Evolutionary conservation across 37 sponge, comb jelly and placozoan genomes (phyloP).

Genomic region (Bolinopsis microptera): DNA sequence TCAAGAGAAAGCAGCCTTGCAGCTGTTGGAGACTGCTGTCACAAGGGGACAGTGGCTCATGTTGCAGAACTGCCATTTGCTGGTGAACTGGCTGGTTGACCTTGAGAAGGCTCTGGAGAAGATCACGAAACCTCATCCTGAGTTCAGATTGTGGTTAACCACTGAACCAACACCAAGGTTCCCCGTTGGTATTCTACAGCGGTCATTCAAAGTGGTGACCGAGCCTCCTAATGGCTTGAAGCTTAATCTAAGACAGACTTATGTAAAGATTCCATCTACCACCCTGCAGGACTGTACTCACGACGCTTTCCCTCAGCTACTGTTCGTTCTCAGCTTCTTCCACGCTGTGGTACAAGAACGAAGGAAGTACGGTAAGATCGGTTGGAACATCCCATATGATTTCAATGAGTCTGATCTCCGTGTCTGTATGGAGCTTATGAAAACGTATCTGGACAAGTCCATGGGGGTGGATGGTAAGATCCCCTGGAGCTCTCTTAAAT

Average conservation of each 20-base stretch:
- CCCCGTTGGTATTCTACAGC: conserved; percentile 95
- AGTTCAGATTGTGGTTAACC: conserved; percentile 98
- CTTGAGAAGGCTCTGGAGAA: conserved; percentile 95
- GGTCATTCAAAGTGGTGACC: conserved; percentile 84
- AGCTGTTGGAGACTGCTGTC: conserved; percentile 91
- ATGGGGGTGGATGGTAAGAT: conserved; percentile 88
- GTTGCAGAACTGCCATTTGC: conserved; percentile 97
- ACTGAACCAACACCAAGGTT: conserved; percentile 96
- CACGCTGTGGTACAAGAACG: conserved; percentile 99
- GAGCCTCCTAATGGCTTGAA: conserved; percentile 99
- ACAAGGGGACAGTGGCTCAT: conserved; percentile 97
- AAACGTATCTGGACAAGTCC: conserved; percentile 90
- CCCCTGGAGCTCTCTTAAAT: conserved; percentile 98
- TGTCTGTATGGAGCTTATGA: conserved; percentile 94
- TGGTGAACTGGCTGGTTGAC: conserved; percentile 93
- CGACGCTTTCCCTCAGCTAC: conserved; percentile 85
- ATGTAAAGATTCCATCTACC: conserved; percentile 82
- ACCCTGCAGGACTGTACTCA: conserved; percentile 84
- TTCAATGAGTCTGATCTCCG: conserved; percentile 99
- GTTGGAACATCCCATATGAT: conserved; percentile 99
- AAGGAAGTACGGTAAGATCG: conserved; percentile 98
- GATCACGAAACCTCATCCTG: conserved; percentile 93
- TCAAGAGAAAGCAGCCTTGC: conserved; percentile 95
- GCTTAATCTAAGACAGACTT: conserved; percentile 94
- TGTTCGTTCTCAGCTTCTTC: conserved; percentile 96